phyloP scores from a whole-genome alignment of 2,888 invertebrate species.

The Cantharis rufa region DNA sequence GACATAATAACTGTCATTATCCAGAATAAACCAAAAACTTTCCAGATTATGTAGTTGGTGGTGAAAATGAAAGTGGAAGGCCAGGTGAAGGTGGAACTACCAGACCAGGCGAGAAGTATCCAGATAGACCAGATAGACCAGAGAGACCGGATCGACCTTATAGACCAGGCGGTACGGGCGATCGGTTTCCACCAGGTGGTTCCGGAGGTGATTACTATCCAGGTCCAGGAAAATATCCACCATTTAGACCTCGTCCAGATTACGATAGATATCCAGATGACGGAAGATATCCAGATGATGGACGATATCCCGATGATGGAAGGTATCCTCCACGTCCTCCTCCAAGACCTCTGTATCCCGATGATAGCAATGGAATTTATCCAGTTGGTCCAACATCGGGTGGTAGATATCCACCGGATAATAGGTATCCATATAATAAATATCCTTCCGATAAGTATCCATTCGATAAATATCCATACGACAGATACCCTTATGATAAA shows the following conservation, averaged over 20 bases:
- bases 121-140: conserved; percentile 42
- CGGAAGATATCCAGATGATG: conserved; percentile 34
- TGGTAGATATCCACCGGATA: conserved; percentile 53
- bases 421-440: conserved; percentile 57
- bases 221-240: conserved; percentile 1
- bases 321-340: conserved; percentile 21
- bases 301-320: conserved; percentile 23
- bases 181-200: conserved; percentile 30
- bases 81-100: conserved; percentile 32
- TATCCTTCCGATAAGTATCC: conserved; percentile 59
- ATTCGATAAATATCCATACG: conserved; percentile 43
- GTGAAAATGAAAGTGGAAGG: conserved; percentile 36
- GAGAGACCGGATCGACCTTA: conserved; percentile 31
- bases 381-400: conserved; percentile 34
- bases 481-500: conserved; percentile 39
- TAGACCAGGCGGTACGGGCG: conserved; percentile 29
- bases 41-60: conserved; percentile 55
- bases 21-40: conserved; percentile 34
- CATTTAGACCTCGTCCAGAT: background rate
- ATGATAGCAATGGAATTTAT: conserved; percentile 11
- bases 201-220: conserved; percentile 54
- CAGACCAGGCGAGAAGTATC: conserved; percentile 48
- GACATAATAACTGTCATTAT: conserved; percentile 5
- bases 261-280: conserved; percentile 39
- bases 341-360: conserved; percentile 14